Base-by-base conservation (phyloP, 1,140 invertebrate species). In the Melipona quadrifasciata region DNA sequence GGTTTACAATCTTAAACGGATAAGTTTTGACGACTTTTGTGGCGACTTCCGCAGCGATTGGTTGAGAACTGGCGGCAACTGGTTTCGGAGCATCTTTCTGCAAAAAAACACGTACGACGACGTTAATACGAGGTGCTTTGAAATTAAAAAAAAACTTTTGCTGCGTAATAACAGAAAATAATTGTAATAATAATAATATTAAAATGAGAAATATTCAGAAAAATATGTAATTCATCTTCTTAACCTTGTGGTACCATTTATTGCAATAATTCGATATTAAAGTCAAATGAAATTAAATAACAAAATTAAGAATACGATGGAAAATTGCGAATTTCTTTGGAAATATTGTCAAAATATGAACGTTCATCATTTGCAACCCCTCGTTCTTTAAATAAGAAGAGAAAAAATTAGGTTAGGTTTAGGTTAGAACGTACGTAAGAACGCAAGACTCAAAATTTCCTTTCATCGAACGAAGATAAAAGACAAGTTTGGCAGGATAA, bases 381-480 rank as follows among this genome's bases (percentile, higher is more conserved):
- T 27, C 27, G 16, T 17, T 27, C 64, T 17, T 70, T 39, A 3
- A 39, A 70, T 19, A n/a, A 58, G 19, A 27, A 21, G 11, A 73
- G 6, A 55, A 55, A n/a, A 47, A n/a, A 39, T 16, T 0, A 71
- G 24, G 39, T 16, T 1, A 8, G 12, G n/a, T n/a, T n/a, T n/a
- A n/a, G n/a, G n/a, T n/a, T n/a, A n/a, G n/a, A n/a, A n/a, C n/a
- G n/a, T n/a, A n/a, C n/a, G n/a, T n/a, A n/a, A n/a, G 31, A 2
- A 71, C 24, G 68, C 8, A 47, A 47, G 14, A 39, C 39, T 47
- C 68, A 11, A 21, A 91, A 90, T 91, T 92, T 91, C 89, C 90
- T 91, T 55, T 51, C 61, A 64, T 61, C 8, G 58, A 75, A 64
- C 68, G 55, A 79, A 64, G 72, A 85, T 79, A 75, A 80, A 81